Evolutionary conservation across 1,140 invertebrate genomes (phyloP).

Genomic region (Drosophila watanabei): DNA sequence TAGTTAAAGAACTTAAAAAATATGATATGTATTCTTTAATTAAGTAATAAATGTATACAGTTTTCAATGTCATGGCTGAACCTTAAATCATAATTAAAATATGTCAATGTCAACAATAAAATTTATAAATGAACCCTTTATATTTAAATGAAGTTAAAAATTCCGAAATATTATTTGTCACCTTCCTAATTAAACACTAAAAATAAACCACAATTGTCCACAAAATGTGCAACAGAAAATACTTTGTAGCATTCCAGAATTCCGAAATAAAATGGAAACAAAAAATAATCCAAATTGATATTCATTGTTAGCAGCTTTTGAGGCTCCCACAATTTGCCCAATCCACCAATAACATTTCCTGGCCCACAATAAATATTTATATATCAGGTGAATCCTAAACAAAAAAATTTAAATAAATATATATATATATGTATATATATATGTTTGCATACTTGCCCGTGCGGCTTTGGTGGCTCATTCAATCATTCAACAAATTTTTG

Average conservation of each 20-base stretch:
- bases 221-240: not conserved
- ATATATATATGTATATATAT: not conserved
- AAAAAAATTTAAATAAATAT: slow-evolving; percentile 4
- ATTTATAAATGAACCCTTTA: not conserved
- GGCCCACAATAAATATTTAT: slow-evolving; percentile 19
- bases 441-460: slow-evolving; percentile 13
- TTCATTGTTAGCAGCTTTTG: slow-evolving; percentile 8
- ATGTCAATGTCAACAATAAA: not conserved
- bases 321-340: not conserved
- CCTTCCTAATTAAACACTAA: not conserved
- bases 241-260: not conserved
- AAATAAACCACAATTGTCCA: not conserved
- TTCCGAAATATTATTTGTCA: not conserved
- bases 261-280: not conserved
- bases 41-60: not conserved
- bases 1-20: not conserved
- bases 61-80: too few species aligned
- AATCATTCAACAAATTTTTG: slow-evolving; percentile 34
- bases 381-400: slow-evolving; percentile 1
- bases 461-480: slow-evolving; percentile 3
- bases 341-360: not conserved
- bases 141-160: not conserved
- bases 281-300: slow-evolving; percentile 3
- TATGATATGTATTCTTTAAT: not conserved
- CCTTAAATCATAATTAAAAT: not conserved